Percentiles rank a stretch among this genome's conserved stretches.
phyloP scores from a whole-genome alignment of 2,797 vertebrate genomes.

The Lacerta viridis region DNA sequence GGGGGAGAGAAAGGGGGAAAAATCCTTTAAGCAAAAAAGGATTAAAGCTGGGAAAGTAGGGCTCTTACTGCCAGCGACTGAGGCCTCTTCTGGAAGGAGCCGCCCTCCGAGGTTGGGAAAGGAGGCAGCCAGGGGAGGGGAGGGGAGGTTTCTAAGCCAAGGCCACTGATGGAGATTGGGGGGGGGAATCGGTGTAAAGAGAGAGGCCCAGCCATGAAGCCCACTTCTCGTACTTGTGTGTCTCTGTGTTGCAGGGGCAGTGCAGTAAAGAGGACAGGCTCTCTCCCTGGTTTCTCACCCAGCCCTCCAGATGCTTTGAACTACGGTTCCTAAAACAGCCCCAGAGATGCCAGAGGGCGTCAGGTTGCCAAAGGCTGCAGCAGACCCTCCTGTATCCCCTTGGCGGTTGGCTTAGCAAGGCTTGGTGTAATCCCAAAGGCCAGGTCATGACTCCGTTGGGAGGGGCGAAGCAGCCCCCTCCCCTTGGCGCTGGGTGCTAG shows the following conservation, averaged over 20 bases:
- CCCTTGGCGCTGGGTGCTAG: too few relatives aligned
- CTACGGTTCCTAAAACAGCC: background rate
- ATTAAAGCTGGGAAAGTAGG: conserved; percentile 86
- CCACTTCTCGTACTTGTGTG: background rate
- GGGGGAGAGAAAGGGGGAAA: conserved; percentile 35
- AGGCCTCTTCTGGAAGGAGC: conserved; percentile 43
- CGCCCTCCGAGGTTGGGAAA: conserved; percentile 20
- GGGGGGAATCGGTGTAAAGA: too few relatives aligned
- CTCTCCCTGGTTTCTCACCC: background rate
- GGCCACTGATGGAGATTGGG: background rate
- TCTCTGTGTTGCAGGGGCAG: background rate
- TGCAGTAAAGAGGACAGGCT: background rate
- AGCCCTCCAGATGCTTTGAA: background rate
- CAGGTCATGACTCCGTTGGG: too few relatives aligned
- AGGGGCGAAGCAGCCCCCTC: too few relatives aligned
- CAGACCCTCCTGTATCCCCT: too few relatives aligned
- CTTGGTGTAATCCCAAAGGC: too few relatives aligned
- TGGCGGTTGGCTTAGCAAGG: too few relatives aligned
- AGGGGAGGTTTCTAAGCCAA: background rate
- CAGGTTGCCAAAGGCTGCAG: background rate
- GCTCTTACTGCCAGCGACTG: conserved; percentile 68
- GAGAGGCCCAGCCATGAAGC: background rate
- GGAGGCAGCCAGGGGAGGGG: conserved; percentile 36
- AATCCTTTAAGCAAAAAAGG: conserved; percentile 84
- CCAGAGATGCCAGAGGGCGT: background rate